These are phyloP conservation scores for Aphelenchoides avenae DNA, from an alignment of 1,140 invertebrate species.

Conservation along the genomic window DNA sequence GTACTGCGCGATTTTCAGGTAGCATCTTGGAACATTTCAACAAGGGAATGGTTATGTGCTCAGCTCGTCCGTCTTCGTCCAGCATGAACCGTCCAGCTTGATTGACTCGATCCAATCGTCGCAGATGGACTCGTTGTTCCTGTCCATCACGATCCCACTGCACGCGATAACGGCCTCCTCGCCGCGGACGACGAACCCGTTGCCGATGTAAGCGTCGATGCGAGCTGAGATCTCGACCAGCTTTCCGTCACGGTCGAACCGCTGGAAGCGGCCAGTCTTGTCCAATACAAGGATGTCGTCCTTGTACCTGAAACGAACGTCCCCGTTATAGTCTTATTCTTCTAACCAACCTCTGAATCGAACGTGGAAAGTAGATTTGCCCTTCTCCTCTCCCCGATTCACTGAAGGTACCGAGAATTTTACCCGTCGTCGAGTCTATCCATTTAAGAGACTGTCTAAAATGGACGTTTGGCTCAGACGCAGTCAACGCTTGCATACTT, in stretches of 20 bases:
- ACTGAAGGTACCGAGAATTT: slow-evolving; percentile 29
- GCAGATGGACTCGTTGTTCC: slow-evolving; percentile 48
- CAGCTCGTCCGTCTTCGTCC: too few species aligned
- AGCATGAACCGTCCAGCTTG: slow-evolving; percentile 49
- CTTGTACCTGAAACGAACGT: slow-evolving; percentile 27
- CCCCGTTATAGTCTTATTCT: background rate
- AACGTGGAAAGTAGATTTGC: slow-evolving; percentile 53
- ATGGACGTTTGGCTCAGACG: background rate
- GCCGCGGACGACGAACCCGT: slow-evolving; percentile 48
- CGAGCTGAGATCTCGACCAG: slow-evolving; percentile 40
- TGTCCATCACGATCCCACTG: slow-evolving; percentile 49
- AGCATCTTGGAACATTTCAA: too few species aligned
- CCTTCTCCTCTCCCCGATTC: slow-evolving; percentile 44
- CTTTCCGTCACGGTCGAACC: slow-evolving; percentile 38
- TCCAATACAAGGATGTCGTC: slow-evolving; percentile 47
- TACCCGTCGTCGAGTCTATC: slow-evolving; percentile 39
- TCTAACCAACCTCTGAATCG: slow-evolving; percentile 37
- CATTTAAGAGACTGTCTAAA: slow-evolving; percentile 46
- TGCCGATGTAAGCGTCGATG: slow-evolving; percentile 56
- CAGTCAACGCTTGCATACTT: slow-evolving; percentile 47
- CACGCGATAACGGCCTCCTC: slow-evolving; percentile 51
- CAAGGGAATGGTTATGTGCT: too few species aligned
- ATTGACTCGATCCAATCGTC: slow-evolving; percentile 56
- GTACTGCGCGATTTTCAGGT: too few species aligned
- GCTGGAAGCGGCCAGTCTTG: slow-evolving; percentile 52